These are phyloP conservation scores for Machaerirhynchus nigripectus DNA, from an alignment of 2,113 vertebrate species.

Conservation along the genomic window DNA sequence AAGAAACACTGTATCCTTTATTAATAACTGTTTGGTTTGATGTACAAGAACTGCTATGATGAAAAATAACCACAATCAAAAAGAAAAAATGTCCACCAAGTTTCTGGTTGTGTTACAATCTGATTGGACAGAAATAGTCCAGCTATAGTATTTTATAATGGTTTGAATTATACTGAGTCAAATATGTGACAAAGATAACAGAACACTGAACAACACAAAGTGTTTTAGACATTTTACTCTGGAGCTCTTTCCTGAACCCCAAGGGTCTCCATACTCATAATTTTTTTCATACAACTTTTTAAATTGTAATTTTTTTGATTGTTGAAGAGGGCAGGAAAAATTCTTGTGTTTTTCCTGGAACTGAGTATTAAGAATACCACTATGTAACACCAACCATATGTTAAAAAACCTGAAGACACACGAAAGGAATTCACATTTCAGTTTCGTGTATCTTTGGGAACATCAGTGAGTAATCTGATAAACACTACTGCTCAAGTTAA, in stretches of 20 bases:
- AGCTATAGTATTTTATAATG: background rate
- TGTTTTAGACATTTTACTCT: background rate
- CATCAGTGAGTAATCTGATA: background rate
- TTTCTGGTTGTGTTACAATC: background rate
- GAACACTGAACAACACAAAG: background rate
- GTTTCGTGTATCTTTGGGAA: background rate
- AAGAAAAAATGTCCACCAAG: background rate
- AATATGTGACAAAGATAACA: background rate
- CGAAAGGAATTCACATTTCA: background rate
- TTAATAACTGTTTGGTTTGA: background rate
- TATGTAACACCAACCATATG: background rate
- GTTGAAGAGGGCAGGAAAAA: background rate
- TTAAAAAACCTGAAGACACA: background rate
- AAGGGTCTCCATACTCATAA: rapidly evolving
- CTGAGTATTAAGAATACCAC: background rate
- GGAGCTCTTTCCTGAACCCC: background rate
- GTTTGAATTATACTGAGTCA: background rate
- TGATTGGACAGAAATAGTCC: background rate
- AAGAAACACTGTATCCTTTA: background rate
- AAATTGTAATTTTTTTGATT: background rate
- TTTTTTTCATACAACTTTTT: background rate
- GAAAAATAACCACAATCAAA: background rate
- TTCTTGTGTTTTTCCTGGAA: background rate
- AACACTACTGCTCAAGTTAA: background rate
- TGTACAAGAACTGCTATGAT: background rate